Percentiles rank a stretch among this genome's conserved stretches.
Conservation (phyloP, 2,797 vertebrate species). For the Eulemur mongoz region DNA sequence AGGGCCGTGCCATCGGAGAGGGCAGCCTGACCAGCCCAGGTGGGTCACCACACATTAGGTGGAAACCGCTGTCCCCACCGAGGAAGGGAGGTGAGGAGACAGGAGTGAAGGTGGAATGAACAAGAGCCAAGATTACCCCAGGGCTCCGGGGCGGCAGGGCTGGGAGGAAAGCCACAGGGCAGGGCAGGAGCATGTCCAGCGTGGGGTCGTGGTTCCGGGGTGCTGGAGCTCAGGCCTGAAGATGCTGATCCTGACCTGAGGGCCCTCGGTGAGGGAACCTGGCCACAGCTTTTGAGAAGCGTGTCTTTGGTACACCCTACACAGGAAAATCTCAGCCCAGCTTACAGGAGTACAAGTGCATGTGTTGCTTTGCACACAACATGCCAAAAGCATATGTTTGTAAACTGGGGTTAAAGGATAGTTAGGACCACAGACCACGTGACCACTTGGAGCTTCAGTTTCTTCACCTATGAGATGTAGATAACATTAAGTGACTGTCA, state of each 20-base stretch:
- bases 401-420: not conserved
- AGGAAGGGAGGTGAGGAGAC: not conserved
- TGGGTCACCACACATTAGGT: not conserved
- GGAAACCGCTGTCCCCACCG: not conserved
- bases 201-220: not conserved
- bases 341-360: not conserved
- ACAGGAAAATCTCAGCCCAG: no score
- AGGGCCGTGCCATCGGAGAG: not conserved
- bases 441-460: not conserved
- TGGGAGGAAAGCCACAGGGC: not conserved
- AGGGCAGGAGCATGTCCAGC: not conserved
- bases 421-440: not conserved
- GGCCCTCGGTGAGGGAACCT: not conserved
- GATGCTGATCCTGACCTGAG: not conserved
- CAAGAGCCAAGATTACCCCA: not conserved
- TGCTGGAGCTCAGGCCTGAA: not conserved
- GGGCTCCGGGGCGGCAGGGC: not conserved
- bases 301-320: not conserved
- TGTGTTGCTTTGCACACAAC: not conserved
- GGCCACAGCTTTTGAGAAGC: not conserved
- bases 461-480: not conserved
- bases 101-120: no score
- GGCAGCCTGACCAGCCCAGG: not conserved
- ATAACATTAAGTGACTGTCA: not conserved
- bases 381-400: not conserved